Conservation (phyloP, 2,888 invertebrate species). For the Synergus japonicus region DNA sequence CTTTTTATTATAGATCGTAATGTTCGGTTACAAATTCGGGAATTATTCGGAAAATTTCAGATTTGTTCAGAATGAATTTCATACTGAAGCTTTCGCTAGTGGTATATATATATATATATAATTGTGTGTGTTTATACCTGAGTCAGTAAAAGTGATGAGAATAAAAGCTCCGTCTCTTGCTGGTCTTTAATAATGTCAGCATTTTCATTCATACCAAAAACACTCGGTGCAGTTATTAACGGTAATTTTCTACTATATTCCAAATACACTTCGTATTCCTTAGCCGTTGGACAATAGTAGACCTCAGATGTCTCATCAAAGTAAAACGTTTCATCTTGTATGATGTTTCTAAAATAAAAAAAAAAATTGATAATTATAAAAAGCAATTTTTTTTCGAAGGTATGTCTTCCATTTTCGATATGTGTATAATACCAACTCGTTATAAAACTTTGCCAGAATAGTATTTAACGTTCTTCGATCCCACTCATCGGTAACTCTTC, state of each 20-base stretch:
- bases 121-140: slow-evolving; percentile 80
- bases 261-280: slow-evolving; percentile 86
- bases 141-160: slow-evolving; percentile 86
- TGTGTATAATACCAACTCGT: slow-evolving; percentile 78
- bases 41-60: too few relatives aligned
- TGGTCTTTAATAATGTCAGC: slow-evolving; percentile 95
- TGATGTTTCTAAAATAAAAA: slow-evolving; percentile 58
- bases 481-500: slow-evolving; percentile 97
- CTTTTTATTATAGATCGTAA: too few relatives aligned
- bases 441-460: slow-evolving; percentile 89
- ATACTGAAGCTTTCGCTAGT: too few relatives aligned
- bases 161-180: slow-evolving; percentile 88
- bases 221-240: slow-evolving; percentile 87
- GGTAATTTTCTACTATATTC: slow-evolving; percentile 85
- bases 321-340: slow-evolving; percentile 62
- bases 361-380: slow-evolving; percentile 10
- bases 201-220: slow-evolving; percentile 95
- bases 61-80: too few relatives aligned
- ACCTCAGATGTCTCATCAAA: slow-evolving; percentile 74
- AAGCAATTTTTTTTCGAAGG: neutral
- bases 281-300: slow-evolving; percentile 86
- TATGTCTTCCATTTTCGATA: neutral
- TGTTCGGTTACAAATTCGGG: too few relatives aligned
- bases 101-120: neutral
- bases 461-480: slow-evolving; percentile 92